Percentiles rank a stretch among this genome's conserved stretches.
Conservation (phyloP, 2,888 invertebrate species). For the Dicranocentrus wangi region DNA sequence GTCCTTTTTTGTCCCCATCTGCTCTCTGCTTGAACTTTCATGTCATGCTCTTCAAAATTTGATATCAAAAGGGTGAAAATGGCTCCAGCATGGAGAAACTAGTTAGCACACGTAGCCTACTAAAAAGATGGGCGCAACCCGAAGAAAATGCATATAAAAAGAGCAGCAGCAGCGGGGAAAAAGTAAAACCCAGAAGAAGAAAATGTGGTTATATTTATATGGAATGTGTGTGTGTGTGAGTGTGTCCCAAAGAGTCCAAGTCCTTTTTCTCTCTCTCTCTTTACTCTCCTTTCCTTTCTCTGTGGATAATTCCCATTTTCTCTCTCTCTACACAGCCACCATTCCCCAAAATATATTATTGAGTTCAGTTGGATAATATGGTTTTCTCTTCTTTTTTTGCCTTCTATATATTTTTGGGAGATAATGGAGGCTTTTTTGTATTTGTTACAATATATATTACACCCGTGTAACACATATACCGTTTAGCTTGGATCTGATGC, state of each 20-base stretch:
- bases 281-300: conserved; percentile 24
- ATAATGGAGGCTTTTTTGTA: too few relatives aligned
- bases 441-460: too few relatives aligned
- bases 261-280: conserved; percentile 8
- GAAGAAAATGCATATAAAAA: neutral
- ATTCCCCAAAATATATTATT: too few relatives aligned
- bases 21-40: conserved; percentile 34
- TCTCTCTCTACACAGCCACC: neutral
- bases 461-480: too few relatives aligned
- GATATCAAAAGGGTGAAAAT: conserved; percentile 14
- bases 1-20: neutral
- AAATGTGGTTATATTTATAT: too few relatives aligned
- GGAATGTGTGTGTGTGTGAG: too few relatives aligned
- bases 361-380: too few relatives aligned
- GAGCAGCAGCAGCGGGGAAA: neutral
- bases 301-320: conserved; percentile 25
- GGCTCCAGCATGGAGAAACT: neutral
- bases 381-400: too few relatives aligned
- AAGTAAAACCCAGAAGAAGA: neutral
- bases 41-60: conserved; percentile 34
- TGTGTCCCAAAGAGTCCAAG: too few relatives aligned
- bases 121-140: neutral
- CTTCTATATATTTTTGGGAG: too few relatives aligned
- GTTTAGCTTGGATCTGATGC: too few relatives aligned
- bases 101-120: neutral